phyloP scores from a whole-genome alignment of 2,797 vertebrate species.

The Emys orbicularis region DNA sequence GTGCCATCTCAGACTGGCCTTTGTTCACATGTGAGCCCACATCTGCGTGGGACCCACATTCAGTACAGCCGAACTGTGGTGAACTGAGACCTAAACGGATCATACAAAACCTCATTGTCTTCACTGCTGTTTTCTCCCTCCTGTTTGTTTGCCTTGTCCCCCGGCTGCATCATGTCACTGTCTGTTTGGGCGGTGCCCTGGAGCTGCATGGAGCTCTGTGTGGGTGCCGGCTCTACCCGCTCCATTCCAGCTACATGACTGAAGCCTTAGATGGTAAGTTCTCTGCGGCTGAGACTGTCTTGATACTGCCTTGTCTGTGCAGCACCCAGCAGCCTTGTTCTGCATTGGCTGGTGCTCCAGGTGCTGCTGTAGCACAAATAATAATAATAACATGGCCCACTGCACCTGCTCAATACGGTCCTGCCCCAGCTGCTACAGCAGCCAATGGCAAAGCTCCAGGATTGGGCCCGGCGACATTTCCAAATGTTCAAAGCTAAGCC shows the following conservation, averaged over 20 bases:
- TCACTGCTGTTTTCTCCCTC: background rate
- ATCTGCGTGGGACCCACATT: accelerated
- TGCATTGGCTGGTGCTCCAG: no score
- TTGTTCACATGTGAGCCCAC: accelerated
- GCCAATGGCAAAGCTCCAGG: background rate
- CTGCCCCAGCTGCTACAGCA: background rate
- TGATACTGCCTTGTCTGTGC: no score
- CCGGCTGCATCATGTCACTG: no score
- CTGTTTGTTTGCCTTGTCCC: background rate
- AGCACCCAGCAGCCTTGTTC: no score
- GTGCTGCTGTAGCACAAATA: background rate
- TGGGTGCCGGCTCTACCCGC: accelerated
- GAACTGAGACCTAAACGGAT: accelerated
- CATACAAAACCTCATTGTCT: accelerated
- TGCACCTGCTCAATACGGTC: background rate
- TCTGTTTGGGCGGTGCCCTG: no score
- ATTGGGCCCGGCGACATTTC: background rate
- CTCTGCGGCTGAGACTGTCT: background rate
- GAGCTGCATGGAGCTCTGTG: no score
- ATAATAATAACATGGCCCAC: background rate
- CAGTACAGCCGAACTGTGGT: background rate
- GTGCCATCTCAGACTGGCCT: background rate
- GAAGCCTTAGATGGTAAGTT: background rate
- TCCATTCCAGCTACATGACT: accelerated
- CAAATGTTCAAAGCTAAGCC: background rate